phyloP scores from a whole-genome alignment of 2,797 vertebrate species.

The Cyclura pinguis region DNA sequence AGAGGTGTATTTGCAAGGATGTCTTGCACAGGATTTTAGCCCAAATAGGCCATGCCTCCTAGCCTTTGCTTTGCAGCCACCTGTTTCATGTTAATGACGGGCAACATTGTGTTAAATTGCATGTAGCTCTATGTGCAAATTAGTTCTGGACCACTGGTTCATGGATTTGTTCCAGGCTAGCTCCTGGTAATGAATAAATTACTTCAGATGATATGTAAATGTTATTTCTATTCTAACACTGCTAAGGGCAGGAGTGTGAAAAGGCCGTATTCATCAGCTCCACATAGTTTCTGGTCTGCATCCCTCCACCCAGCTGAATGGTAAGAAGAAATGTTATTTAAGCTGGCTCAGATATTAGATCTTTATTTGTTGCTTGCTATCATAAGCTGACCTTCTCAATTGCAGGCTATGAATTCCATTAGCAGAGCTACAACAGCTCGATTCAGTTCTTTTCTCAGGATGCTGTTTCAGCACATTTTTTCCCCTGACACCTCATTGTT shows the following conservation, averaged over 20 bases:
- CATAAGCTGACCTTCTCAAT: conserved; percentile 21
- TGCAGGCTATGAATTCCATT: conserved; percentile 11
- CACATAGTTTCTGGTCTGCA: neutral
- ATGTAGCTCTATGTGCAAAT: conserved; percentile 15
- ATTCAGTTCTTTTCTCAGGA: neutral
- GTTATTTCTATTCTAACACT: neutral
- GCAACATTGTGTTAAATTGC: conserved; percentile 2
- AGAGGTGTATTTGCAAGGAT: neutral
- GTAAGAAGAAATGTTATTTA: conserved; percentile 2
- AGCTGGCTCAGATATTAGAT: neutral
- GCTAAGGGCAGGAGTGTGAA: neutral
- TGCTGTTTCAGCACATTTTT: conserved; percentile 24
- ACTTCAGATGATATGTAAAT: conserved; percentile 7
- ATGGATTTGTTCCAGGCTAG: neutral
- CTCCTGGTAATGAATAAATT: conserved; percentile 3
- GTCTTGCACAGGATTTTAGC: neutral
- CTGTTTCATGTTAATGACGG: neutral
- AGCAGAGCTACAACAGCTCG: neutral
- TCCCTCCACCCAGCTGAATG: neutral
- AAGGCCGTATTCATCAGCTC: neutral
- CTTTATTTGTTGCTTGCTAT: conserved; percentile 11
- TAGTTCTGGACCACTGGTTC: conserved; percentile 3
- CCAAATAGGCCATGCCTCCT: neutral
- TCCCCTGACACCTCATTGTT: neutral
- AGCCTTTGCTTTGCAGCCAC: neutral